Conservation (phyloP, 2,113 vertebrate species). For the Ictidomys tridecemlineatus region DNA sequence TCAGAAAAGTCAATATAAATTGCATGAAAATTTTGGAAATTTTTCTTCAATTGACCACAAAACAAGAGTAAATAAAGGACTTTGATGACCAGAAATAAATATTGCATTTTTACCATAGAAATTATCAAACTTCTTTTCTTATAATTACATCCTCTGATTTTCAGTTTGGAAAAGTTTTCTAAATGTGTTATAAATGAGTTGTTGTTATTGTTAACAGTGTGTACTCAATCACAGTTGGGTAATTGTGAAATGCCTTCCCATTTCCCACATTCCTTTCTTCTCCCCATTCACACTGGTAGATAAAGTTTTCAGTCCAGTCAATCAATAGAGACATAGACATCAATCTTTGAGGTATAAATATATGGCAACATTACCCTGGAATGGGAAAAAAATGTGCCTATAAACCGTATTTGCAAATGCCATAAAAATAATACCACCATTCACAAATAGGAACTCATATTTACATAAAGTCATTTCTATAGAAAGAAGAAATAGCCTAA, state of each 20-base stretch:
- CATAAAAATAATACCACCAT: neutral
- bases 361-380: neutral
- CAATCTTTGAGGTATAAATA: neutral
- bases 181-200: neutral
- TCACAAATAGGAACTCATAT: neutral
- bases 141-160: neutral
- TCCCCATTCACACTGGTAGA: neutral
- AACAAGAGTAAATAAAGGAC: neutral
- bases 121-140: constrained; percentile 6
- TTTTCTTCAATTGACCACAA: neutral
- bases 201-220: neutral
- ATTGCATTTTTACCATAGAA: neutral
- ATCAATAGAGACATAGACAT: neutral
- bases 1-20: neutral
- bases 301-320: neutral
- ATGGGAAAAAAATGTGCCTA: neutral
- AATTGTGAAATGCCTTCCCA: neutral
- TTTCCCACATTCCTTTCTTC: neutral
- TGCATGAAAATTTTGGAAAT: neutral
- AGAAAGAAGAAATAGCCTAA: neutral
- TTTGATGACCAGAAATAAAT: neutral
- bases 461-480: neutral
- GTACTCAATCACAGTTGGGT: neutral
- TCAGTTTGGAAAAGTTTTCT: neutral
- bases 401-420: neutral